phyloP scores from a whole-genome alignment of 2,113 vertebrate species.

The Thermophis baileyi region DNA sequence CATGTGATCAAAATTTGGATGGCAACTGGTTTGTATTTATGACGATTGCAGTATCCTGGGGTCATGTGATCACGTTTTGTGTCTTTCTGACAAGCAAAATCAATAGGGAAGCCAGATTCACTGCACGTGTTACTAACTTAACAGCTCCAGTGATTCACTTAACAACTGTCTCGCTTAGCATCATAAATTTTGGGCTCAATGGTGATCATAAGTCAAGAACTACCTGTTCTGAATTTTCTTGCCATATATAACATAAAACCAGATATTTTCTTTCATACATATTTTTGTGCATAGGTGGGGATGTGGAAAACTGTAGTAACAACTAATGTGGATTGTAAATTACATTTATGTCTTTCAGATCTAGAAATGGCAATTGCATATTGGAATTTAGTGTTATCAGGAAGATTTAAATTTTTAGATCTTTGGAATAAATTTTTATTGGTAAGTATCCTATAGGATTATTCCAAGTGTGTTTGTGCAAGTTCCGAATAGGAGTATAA shows the following conservation, averaged over 20 bases:
- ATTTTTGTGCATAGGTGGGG: neutral
- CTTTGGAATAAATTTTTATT: conserved; percentile 96
- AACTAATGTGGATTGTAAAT: neutral
- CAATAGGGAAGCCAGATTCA: neutral
- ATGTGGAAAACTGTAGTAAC: neutral
- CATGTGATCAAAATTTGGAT: neutral
- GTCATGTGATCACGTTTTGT: neutral
- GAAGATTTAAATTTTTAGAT: conserved; percentile 95
- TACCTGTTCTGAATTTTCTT: neutral
- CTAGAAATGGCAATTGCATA: conserved; percentile 96
- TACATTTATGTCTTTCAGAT: conserved; percentile 73
- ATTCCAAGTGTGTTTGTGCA: neutral
- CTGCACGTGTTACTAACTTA: neutral
- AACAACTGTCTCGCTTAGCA: neutral
- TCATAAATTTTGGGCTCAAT: neutral
- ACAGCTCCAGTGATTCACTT: neutral
- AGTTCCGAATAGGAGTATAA: neutral
- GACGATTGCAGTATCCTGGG: neutral
- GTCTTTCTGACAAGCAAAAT: neutral
- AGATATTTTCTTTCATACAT: neutral
- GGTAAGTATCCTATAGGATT: conserved; percentile 72
- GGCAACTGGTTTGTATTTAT: neutral
- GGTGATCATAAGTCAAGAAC: neutral
- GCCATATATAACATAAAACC: neutral
- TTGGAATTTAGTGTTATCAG: conserved; percentile 93